Conservation (phyloP, 2,888 invertebrate genomes). For the Scrobipalpa costella region DNA sequence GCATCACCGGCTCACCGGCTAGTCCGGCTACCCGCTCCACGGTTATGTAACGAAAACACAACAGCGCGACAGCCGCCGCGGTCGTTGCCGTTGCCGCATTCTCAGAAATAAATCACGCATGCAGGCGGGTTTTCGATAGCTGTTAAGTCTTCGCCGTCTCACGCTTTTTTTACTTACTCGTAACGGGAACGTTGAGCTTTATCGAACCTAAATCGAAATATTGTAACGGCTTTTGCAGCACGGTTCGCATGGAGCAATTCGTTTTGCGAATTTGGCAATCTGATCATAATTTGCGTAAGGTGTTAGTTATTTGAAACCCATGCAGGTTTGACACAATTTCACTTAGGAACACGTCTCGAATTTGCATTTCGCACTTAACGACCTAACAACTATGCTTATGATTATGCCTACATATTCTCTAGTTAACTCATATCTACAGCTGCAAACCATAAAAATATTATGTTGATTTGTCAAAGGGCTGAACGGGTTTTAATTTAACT, state of each 20-base stretch:
- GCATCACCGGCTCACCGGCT: slow-evolving; percentile 53
- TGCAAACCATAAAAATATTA: too few species aligned
- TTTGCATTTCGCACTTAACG: not conserved
- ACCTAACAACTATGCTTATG: too few species aligned
- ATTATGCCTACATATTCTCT: too few species aligned
- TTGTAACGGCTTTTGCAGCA: too few species aligned
- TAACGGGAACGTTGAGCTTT: not conserved
- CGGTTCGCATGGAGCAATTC: too few species aligned
- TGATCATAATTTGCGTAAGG: too few species aligned
- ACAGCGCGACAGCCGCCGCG: not conserved
- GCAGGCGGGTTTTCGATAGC: slow-evolving; percentile 1
- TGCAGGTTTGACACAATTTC: slow-evolving; percentile 2
- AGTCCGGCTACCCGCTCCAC: slow-evolving; percentile 43
- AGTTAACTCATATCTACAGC: too few species aligned
- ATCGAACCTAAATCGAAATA: not conserved
- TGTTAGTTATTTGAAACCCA: not conserved
- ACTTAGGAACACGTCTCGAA: slow-evolving; percentile 14
- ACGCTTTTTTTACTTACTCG: not conserved
- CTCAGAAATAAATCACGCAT: not conserved
- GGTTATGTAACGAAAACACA: slow-evolving; percentile 47
- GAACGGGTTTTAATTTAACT: too few species aligned
- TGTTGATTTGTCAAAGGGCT: too few species aligned
- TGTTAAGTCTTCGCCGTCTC: not conserved
- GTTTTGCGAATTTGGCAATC: too few species aligned
- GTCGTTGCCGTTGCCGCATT: slow-evolving; percentile 5